Conservation (phyloP, 1,140 invertebrate species). For the Protaetia brevitarsis region DNA sequence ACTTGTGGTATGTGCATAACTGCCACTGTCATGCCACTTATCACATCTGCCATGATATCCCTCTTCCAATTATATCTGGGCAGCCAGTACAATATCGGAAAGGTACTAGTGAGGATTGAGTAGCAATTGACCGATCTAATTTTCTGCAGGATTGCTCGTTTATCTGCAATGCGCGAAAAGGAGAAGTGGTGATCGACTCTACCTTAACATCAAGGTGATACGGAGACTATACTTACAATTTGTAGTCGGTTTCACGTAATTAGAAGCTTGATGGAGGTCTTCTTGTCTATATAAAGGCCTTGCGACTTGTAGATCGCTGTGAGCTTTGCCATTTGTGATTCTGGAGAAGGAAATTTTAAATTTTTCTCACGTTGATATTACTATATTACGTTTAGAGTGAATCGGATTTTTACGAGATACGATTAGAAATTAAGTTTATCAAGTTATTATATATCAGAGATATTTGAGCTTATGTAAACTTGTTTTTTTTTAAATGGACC, state of each 20-base stretch:
- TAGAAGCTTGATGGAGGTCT: constrained; percentile 49
- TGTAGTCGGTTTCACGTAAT: constrained; percentile 40
- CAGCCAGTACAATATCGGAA: constrained; percentile 58
- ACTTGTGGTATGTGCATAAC: constrained; percentile 81
- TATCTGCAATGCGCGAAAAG: no score
- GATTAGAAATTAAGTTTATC: no score
- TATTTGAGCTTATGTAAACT: constrained; percentile 46
- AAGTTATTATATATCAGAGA: no score
- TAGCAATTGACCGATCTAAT: constrained; percentile 37
- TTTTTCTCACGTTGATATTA: no score
- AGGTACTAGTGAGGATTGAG: constrained; percentile 40
- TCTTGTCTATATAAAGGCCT: constrained; percentile 55
- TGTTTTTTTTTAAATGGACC: no score
- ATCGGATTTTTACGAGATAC: constrained; percentile 34
- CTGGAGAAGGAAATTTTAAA: constrained; percentile 28
- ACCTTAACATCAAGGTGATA: not conserved
- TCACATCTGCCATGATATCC: constrained; percentile 55
- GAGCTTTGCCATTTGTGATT: constrained; percentile 24
- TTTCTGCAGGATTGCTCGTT: constrained; percentile 31
- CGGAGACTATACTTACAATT: constrained; percentile 31
- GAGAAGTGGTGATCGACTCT: not conserved
- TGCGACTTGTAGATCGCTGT: constrained; percentile 32
- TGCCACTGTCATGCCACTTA: constrained; percentile 66
- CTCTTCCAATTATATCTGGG: constrained; percentile 55
- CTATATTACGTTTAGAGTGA: no score